Percentiles rank a stretch among this genome's conserved stretches.
Conservation (phyloP, 2,797 vertebrate genomes). For the Rhinatrema bivittatum region DNA sequence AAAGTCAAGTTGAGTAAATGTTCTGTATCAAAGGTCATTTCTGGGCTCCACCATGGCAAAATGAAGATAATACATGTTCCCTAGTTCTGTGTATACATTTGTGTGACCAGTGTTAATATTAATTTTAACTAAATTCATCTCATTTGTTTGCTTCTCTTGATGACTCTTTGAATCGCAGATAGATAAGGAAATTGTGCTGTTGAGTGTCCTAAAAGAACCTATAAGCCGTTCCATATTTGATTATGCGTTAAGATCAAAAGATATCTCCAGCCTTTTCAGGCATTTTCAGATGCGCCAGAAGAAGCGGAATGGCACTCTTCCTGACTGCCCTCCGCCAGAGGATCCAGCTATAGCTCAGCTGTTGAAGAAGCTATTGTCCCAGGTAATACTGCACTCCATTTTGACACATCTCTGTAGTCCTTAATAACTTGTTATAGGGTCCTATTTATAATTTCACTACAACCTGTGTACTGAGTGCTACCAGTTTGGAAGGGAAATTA, state of each 20-base stretch:
- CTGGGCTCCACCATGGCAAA: too few relatives aligned
- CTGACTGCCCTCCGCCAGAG: slow-evolving; percentile 79
- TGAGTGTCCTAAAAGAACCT: slow-evolving; percentile 91
- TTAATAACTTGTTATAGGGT: neutral
- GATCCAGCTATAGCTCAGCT: slow-evolving; percentile 89
- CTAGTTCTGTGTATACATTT: too few relatives aligned
- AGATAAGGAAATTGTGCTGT: slow-evolving; percentile 89
- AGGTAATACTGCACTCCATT: slow-evolving; percentile 55
- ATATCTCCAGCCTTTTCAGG: slow-evolving; percentile 85
- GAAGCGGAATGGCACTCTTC: slow-evolving; percentile 75
- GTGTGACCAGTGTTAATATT: too few relatives aligned
- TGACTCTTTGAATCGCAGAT: slow-evolving; percentile 66
- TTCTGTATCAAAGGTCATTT: too few relatives aligned
- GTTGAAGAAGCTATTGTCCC: slow-evolving; percentile 90
- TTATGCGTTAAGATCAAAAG: slow-evolving; percentile 89
- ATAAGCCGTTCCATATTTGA: slow-evolving; percentile 95
- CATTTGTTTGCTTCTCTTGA: too few relatives aligned
- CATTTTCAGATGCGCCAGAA: slow-evolving; percentile 89
- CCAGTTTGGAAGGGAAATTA: neutral
- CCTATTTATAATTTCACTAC: too few relatives aligned
- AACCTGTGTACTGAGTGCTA: too few relatives aligned
- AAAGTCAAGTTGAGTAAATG: too few relatives aligned
- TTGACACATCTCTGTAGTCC: too few relatives aligned
- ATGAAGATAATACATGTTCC: too few relatives aligned
- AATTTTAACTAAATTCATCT: too few relatives aligned